phyloP scores from a whole-genome alignment of 1,140 invertebrate species.

The Nylanderia fulva region DNA sequence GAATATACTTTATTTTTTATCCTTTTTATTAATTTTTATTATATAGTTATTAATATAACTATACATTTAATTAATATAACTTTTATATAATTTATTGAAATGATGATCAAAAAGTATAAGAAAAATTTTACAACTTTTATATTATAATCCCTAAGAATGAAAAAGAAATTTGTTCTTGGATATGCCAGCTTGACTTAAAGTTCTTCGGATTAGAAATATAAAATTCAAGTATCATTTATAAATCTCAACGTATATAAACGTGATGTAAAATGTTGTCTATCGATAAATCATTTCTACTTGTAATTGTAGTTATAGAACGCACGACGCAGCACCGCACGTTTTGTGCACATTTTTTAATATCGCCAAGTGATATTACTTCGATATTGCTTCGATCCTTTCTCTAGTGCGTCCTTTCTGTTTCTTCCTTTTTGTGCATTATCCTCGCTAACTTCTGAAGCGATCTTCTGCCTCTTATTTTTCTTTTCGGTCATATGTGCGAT shows the following conservation, averaged over 20 bases:
- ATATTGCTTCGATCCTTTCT: slow-evolving; percentile 56
- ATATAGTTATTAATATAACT: neutral
- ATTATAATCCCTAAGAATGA: neutral
- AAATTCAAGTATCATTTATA: slow-evolving; percentile 53
- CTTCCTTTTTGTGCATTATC: slow-evolving; percentile 1
- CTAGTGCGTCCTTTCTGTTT: slow-evolving; percentile 17
- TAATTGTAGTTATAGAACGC: slow-evolving; percentile 6
- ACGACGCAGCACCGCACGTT: slow-evolving; percentile 27
- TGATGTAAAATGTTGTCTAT: slow-evolving; percentile 17
- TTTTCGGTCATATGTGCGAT: slow-evolving; percentile 73
- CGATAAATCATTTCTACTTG: slow-evolving; percentile 28
- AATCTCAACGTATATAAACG: slow-evolving; percentile 7
- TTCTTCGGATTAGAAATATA: slow-evolving; percentile 38
- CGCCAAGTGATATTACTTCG: slow-evolving; percentile 26
- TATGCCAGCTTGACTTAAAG: slow-evolving; percentile 4
- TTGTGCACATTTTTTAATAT: slow-evolving; percentile 34
- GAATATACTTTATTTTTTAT: slow-evolving; percentile 4
- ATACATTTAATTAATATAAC: no score
- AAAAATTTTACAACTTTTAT: neutral
- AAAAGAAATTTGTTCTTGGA: slow-evolving; percentile 1
- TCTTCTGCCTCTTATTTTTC: neutral
- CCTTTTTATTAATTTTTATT: neutral
- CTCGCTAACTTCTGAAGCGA: slow-evolving; percentile 30
- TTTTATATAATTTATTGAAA: neutral
- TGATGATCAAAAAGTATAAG: neutral